Base-by-base conservation (phyloP, 2,113 vertebrate genomes). In the Eurystomus gularis region DNA sequence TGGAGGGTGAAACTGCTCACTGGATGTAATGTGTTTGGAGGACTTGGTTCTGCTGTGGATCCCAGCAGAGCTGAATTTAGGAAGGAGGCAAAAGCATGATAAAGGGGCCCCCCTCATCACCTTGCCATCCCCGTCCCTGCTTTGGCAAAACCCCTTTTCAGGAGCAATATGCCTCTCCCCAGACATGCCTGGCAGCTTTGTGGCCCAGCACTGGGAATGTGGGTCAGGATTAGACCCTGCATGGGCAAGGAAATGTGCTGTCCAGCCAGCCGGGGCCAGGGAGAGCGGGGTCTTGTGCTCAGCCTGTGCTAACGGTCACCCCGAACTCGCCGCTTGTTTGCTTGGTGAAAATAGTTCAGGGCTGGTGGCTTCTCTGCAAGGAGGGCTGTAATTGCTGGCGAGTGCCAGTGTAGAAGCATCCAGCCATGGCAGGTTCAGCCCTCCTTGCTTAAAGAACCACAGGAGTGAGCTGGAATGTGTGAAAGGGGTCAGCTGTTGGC, bases 191-290 rank as follows among this genome's bases (percentile, higher is more conserved):
- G 82, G 82, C 48, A 77, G 66, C 29, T 48, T 33, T 0, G 0
- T 37, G 48, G 48, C 62, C 52, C 0, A 0, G 0, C 2, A 0
- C 24, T 46, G 69, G 52, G 70, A 18, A 11, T 1, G 7, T 0
- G 1, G 49, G 29, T 10, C 3, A 4, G 78, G 65, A n/a, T 80
- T 62, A 70, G 37, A 20, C 35, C 72, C 5, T 0, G 13, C 0
- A 2, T 61, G 71, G 64, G 44, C 87, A 73, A 13, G 1, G 6
- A 6, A 11, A 51, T 0, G 1, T 49, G 51, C 85, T 26, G n/a
- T 16, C 3, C 1, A 15, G 14, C 29, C 7, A 4, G 31, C 6
- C 0, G 1, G 51, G 72, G 19, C 37, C 0, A 1, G 55, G 44
- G 52, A 25, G 39, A 24, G 55, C 4, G 1, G 79, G 62, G 7